Evolutionary conservation across 2,113 vertebrate species (phyloP).

Genomic region (Carassius auratus): DNA sequence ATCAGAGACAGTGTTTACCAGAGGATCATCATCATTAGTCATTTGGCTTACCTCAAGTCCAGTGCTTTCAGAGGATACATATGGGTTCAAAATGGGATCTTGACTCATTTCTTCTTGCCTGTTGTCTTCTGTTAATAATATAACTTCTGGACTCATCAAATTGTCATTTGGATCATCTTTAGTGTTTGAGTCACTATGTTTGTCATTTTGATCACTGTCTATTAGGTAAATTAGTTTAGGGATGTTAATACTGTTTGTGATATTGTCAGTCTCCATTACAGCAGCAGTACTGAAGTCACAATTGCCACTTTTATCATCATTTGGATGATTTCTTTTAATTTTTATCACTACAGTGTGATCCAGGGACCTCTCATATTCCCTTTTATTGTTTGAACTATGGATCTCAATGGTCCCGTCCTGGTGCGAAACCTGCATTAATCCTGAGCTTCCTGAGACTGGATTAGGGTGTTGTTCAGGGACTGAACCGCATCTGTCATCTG

Average conservation of each 20-base stretch:
- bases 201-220: background rate
- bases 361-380: background rate
- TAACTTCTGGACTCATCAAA: background rate
- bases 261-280: background rate
- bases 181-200: background rate
- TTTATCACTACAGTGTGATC: constrained; percentile 5
- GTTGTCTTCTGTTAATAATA: background rate
- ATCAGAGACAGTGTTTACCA: too few relatives aligned
- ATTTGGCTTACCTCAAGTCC: background rate
- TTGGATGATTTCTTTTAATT: background rate
- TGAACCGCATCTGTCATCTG: background rate
- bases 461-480: background rate
- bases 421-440: background rate
- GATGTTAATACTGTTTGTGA: background rate
- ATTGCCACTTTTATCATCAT: background rate
- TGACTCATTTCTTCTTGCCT: background rate
- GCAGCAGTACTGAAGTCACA: background rate
- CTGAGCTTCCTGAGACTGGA: background rate
- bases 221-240: background rate
- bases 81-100: background rate
- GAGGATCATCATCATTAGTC: too few relatives aligned
- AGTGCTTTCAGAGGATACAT: background rate
- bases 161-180: background rate
- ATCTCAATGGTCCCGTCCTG: background rate
- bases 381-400: background rate